phyloP scores from a whole-genome alignment of 2,888 invertebrate genomes.

The Augiades crinisus region DNA sequence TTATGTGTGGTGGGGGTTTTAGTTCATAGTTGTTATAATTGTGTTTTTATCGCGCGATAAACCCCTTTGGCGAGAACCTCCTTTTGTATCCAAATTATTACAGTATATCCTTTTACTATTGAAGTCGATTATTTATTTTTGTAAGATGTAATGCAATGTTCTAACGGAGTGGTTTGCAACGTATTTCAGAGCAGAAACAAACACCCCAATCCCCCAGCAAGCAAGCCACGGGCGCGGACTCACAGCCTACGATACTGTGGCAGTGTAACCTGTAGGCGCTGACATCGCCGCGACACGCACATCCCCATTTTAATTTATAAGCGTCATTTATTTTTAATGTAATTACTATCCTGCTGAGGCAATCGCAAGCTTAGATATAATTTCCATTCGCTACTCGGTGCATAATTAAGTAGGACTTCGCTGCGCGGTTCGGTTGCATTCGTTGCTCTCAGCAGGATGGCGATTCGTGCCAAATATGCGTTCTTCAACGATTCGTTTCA shows the following conservation, averaged over 20 bases:
- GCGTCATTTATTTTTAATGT: slow-evolving; percentile 26
- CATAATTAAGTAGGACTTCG: slow-evolving; percentile 29
- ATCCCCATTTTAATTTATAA: slow-evolving; percentile 14
- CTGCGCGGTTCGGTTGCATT: slow-evolving; percentile 35
- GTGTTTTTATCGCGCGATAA: no score
- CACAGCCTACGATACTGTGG: slow-evolving; percentile 99
- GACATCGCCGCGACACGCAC: slow-evolving; percentile 27
- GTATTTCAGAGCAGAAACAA: slow-evolving; percentile 92
- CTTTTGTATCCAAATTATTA: not conserved
- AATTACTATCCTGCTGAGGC: slow-evolving; percentile 31
- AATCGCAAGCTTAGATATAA: slow-evolving; percentile 23
- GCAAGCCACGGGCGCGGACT: slow-evolving; percentile 89
- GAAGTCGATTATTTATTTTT: not conserved
- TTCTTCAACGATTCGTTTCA: slow-evolving; percentile 33
- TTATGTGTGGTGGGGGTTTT: no score
- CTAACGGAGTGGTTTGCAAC: slow-evolving; percentile 29
- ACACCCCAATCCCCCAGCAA: slow-evolving; percentile 89
- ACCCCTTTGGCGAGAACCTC: no score
- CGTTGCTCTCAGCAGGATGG: slow-evolving; percentile 54
- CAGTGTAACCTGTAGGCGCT: slow-evolving; percentile 95
- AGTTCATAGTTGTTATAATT: no score
- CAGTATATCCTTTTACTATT: not conserved
- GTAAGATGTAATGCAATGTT: not conserved
- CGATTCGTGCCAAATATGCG: slow-evolving; percentile 57
- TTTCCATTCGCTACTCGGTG: slow-evolving; percentile 31